Base-by-base conservation (phyloP, 2,797 vertebrate species). In the Hemibagrus guttatus region DNA sequence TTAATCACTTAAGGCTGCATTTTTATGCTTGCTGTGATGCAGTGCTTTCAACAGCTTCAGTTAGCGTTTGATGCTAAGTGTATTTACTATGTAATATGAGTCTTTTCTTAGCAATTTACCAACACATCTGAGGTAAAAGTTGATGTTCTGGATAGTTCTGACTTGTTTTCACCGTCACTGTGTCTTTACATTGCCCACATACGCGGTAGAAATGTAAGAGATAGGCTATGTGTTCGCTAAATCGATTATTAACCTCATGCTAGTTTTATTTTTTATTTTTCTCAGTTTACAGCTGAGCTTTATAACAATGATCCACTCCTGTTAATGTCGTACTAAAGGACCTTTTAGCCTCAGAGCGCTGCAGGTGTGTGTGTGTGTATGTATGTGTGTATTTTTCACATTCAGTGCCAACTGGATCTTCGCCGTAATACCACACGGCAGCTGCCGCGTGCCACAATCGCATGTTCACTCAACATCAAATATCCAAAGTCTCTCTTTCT, bases 361-460 rank as follows among this genome's bases (percentile, higher is more conserved):
- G 76, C 75, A 81, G 84, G 71, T 87, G 87, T 68, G 21, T 31
- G 89, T 91, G 79, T 74, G 23, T 35, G 90, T 91, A 75, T 75
- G 87, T 56, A 17, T 35, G 90, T 91, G 79, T 75, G 64, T 80
- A 12, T 88, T 88, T 54, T 31, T 54, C 52, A 21, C 86, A 63
- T 85, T 81, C 85, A 6, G 78, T 72, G 81, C 90, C 90, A 86
- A 87, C 81, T 92, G 90, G 83, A 68, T 66, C 89, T 86, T 92
- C n/a, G 76, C 92, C 91, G 85, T 82, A 92, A 91, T 89, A 87
- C 83, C 80, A 81, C 87, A 23, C 78, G 78, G 89, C 94, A 95
- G 94, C 93, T 95, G 95, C 92, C 91, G 85, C 72, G 81, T 63
- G 71, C 84, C 88, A 89, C 88, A 91, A 88, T 87, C 85, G 83